Evolutionary conservation across 2,888 invertebrate genomes (phyloP).

Genomic region (Drosophila pseudotakahashii): DNA sequence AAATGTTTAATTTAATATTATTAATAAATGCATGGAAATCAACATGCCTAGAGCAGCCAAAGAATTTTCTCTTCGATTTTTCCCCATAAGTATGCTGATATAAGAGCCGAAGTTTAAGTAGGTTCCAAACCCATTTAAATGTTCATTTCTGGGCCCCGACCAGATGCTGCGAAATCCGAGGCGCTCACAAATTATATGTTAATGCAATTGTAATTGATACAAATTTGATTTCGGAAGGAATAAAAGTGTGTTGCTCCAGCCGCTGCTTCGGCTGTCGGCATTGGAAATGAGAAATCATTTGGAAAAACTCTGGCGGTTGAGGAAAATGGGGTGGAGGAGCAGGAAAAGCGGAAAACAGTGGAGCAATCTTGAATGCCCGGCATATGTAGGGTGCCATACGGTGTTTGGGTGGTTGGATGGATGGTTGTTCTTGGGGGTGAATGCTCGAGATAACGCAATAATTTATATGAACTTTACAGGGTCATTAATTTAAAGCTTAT

Average conservation of each 20-base stretch:
- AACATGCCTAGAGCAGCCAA: background rate
- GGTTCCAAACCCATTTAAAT: constrained; percentile 46
- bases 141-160: constrained; percentile 35
- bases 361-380: constrained; percentile 58
- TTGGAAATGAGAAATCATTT: constrained; percentile 76
- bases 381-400: constrained; percentile 53
- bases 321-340: background rate
- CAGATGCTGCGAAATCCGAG: constrained; percentile 62
- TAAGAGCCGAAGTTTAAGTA: background rate
- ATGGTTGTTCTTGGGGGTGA: constrained; percentile 6
- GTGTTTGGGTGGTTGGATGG: constrained; percentile 15
- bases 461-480: constrained; percentile 82
- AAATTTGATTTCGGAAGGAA: constrained; percentile 75
- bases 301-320: constrained; percentile 22
- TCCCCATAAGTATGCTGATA: constrained; percentile 8
- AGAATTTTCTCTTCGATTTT: constrained; percentile 9
- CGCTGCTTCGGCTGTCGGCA: constrained; percentile 45
- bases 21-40: background rate
- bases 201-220: constrained; percentile 81
- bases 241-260: constrained; percentile 54
- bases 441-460: constrained; percentile 72
- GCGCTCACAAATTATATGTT: constrained; percentile 74
- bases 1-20: background rate
- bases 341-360: constrained; percentile 7
- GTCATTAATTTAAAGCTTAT: constrained; percentile 83